Percentiles rank a stretch among this genome's conserved stretches.
These are phyloP conservation scores for Lasioglossum leucozonium DNA, from an alignment of 2,888 invertebrate genomes.

Conservation along the genomic window DNA sequence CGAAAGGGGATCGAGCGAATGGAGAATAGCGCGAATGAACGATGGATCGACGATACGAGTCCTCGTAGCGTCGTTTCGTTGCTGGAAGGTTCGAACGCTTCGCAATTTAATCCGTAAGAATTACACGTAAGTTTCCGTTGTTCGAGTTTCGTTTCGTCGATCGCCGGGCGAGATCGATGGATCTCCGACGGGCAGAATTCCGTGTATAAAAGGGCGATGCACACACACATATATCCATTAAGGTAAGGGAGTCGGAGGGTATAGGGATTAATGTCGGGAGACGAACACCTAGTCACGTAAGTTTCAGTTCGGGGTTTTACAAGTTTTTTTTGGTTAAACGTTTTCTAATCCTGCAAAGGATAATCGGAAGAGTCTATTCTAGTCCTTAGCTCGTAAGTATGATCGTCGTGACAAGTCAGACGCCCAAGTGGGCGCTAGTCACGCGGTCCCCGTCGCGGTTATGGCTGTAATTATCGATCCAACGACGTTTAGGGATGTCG, in stretches of 20 bases:
- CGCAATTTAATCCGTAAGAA: background rate
- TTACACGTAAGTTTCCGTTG: background rate
- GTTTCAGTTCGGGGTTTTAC: conserved; percentile 73
- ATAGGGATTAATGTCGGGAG: background rate
- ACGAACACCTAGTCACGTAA: conserved; percentile 66
- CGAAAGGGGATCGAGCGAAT: background rate
- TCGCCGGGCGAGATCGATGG: background rate
- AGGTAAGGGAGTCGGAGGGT: background rate
- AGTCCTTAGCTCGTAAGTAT: conserved; percentile 80
- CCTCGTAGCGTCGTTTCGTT: background rate
- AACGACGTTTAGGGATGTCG: conserved; percentile 33
- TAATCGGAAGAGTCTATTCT: conserved; percentile 80
- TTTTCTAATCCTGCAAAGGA: conserved; percentile 73
- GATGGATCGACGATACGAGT: conserved; percentile 26
- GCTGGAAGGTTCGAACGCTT: background rate
- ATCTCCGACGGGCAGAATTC: background rate
- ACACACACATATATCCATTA: conserved; percentile 18
- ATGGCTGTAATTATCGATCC: conserved; percentile 7
- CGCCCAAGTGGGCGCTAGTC: conserved; percentile 46
- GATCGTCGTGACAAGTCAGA: conserved; percentile 45
- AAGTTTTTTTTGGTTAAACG: conserved; percentile 68
- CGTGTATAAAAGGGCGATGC: background rate
- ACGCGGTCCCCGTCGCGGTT: conserved; percentile 26
- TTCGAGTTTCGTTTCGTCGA: background rate
- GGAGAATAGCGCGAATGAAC: background rate